phyloP scores from a whole-genome alignment of 1,140 invertebrate species.

The Drosophila punjabiensis region DNA sequence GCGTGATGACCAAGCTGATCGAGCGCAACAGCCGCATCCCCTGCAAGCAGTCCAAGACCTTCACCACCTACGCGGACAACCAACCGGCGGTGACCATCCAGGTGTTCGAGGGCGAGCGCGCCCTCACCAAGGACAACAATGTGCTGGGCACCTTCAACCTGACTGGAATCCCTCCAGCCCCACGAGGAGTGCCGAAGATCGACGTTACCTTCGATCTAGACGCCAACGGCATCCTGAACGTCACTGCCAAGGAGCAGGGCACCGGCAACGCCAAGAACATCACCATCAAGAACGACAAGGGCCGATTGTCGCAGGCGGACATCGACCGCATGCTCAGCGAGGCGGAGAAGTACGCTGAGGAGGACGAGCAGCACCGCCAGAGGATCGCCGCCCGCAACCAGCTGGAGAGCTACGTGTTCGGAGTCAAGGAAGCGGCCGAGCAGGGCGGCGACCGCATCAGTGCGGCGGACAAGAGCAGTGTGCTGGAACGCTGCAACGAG shows the following conservation, averaged over 20 bases:
- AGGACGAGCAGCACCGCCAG: conserved; percentile 58
- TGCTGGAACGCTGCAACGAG: conserved; percentile 87
- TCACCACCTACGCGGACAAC: conserved; percentile 90
- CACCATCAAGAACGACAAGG: conserved; percentile 94
- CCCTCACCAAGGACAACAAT: conserved; percentile 91
- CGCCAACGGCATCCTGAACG: conserved; percentile 88
- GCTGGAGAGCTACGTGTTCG: conserved; percentile 91
- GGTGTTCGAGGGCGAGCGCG: conserved; percentile 89
- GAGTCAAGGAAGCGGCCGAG: conserved; percentile 88
- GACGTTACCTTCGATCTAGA: conserved; percentile 88
- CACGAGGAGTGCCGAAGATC: conserved; percentile 92
- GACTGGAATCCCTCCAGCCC: conserved; percentile 93
- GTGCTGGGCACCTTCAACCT: conserved; percentile 92
- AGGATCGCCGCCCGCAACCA: conserved; percentile 87
- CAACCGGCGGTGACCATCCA: conserved; percentile 90
- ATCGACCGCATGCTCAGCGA: conserved; percentile 91
- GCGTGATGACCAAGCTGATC: conserved; percentile 89
- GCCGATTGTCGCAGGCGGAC: conserved; percentile 91
- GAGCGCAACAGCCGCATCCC: conserved; percentile 89
- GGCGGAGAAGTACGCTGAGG: conserved; percentile 88
- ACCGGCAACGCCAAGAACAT: conserved; percentile 89
- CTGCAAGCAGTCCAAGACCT: conserved; percentile 88
- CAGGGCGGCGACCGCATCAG: conserved; percentile 85
- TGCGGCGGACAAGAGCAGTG: conserved; percentile 57
- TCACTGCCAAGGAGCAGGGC: conserved; percentile 87